Conservation (phyloP, 2,888 invertebrate species). For the Desoria tigrina region DNA sequence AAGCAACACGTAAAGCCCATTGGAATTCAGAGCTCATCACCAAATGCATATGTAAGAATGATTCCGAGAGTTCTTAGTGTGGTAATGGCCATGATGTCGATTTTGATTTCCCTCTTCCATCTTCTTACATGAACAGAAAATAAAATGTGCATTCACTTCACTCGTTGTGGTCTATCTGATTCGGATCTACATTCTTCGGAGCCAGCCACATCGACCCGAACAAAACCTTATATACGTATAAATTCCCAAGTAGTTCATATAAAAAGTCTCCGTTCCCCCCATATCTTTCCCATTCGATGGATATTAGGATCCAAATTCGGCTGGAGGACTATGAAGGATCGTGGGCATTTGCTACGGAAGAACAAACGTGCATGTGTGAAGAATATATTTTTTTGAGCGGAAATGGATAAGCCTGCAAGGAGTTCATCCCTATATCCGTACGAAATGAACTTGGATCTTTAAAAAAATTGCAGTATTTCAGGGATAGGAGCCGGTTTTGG, state of each 20-base stretch:
- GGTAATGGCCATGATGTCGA: slow-evolving; percentile 26
- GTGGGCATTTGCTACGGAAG: too few relatives aligned
- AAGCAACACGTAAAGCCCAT: slow-evolving; percentile 40
- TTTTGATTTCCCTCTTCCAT: slow-evolving; percentile 23
- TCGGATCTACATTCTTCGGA: slow-evolving; percentile 7
- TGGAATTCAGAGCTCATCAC: slow-evolving; percentile 36
- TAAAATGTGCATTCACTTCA: slow-evolving; percentile 15
- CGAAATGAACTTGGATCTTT: slow-evolving; percentile 6
- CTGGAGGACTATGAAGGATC: too few relatives aligned
- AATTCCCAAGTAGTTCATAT: too few relatives aligned
- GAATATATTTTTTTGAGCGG: slow-evolving; percentile 1
- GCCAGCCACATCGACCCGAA: slow-evolving; percentile 6
- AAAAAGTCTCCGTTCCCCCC: too few relatives aligned
- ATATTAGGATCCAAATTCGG: too few relatives aligned
- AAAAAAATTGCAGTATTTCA: not conserved
- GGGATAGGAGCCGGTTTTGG: too few relatives aligned
- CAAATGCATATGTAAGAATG: slow-evolving; percentile 30
- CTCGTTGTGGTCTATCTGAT: slow-evolving; percentile 1
- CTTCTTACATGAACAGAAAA: slow-evolving; percentile 1
- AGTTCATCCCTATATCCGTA: slow-evolving; percentile 12
- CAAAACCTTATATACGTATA: too few relatives aligned
- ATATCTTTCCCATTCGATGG: too few relatives aligned
- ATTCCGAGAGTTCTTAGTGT: slow-evolving; percentile 19
- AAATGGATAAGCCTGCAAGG: not conserved
- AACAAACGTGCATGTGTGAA: slow-evolving; percentile 1